Percentiles rank a stretch among this genome's conserved stretches.
phyloP scores from a whole-genome alignment of 1,140 invertebrate species.

The Hetaerina americana region DNA sequence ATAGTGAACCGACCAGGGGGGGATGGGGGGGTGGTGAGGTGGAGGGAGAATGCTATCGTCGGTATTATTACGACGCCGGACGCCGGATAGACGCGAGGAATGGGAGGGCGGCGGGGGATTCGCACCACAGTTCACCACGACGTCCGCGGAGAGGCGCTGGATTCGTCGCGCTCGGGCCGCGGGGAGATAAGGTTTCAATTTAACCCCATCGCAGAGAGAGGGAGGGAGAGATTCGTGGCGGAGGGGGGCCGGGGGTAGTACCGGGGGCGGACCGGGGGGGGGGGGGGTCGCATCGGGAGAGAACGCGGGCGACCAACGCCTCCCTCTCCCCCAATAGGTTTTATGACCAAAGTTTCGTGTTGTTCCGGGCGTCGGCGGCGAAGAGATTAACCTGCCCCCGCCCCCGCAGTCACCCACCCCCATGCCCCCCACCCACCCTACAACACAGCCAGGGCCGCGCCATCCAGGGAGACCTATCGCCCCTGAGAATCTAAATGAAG shows the following conservation, averaged over 20 bases:
- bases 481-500: conserved; percentile 14
- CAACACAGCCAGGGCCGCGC: background rate
- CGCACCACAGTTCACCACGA: no score
- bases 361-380: conserved; percentile 13
- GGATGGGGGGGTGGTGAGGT: background rate
- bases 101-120: no score
- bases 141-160: background rate
- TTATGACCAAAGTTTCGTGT: conserved; percentile 8
- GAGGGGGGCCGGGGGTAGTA: no score
- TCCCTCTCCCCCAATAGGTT: conserved; percentile 1
- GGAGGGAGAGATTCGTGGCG: background rate
- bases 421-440: no score
- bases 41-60: background rate
- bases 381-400: conserved; percentile 13
- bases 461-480: conserved; percentile 7
- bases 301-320: no score
- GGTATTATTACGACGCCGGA: conserved; percentile 4
- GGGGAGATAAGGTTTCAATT: conserved; percentile 11
- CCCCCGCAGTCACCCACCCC: background rate
- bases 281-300: background rate
- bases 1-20: background rate
- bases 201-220: background rate
- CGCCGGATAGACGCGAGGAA: no score
- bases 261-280: no score
- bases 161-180: background rate